Conservation (phyloP, 2,888 invertebrate species). For the Chrysolina oricalcia region DNA sequence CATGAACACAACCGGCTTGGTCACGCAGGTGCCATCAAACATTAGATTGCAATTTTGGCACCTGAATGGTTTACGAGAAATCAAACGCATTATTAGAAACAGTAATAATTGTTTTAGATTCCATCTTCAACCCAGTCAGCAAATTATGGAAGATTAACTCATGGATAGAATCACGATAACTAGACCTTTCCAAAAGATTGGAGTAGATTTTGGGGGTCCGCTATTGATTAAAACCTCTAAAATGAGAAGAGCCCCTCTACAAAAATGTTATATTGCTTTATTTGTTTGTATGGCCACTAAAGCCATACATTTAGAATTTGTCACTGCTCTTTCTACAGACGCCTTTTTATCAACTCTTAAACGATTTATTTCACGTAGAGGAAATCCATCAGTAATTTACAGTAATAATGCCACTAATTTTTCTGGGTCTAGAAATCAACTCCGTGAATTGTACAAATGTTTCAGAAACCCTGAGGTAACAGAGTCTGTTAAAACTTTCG, state of each 20-base stretch:
- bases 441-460: conserved; percentile 10
- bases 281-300: too few relatives aligned
- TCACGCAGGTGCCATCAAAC: conserved; percentile 32
- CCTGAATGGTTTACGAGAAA: conserved; percentile 26
- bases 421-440: background rate
- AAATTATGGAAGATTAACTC: conserved; percentile 49
- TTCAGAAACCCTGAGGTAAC: background rate
- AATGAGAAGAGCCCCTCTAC: conserved; percentile 43
- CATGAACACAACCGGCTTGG: conserved; percentile 31
- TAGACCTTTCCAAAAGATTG: conserved; percentile 42
- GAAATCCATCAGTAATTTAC: background rate
- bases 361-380: conserved; percentile 8
- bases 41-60: conserved; percentile 33
- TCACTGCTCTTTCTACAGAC: conserved; percentile 3
- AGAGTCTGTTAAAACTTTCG: background rate
- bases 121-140: conserved; percentile 35
- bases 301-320: conserved; percentile 30
- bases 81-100: conserved; percentile 11
- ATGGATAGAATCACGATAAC: conserved; percentile 23
- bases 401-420: conserved; percentile 34
- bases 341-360: conserved; percentile 7
- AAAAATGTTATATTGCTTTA: conserved; percentile 58
- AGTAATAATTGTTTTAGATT: conserved; percentile 43
- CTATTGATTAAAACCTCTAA: conserved; percentile 48
- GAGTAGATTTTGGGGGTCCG: conserved; percentile 59